Evolutionary conservation across 2,113 vertebrate genomes (phyloP), one percentile per base, ranked within the genome.

Genomic region (Lepidothrix coronata): DNA sequence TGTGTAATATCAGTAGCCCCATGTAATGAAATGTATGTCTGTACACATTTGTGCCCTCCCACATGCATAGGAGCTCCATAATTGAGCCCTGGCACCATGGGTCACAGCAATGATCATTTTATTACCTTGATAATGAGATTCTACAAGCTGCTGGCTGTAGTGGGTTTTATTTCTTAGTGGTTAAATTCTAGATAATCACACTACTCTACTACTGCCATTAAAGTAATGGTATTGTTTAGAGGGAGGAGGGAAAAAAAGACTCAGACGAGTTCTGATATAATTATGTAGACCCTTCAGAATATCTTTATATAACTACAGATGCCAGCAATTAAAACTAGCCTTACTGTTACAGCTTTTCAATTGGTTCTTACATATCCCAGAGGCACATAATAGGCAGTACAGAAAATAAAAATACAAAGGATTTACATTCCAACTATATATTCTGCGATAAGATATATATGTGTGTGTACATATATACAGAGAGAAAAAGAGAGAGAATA

Each of bases 361-460:
- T 86, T 78, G 55, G 65, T 35, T 96, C 63, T 95, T 83, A 89
- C 63, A 81, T 76, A 93, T 95, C 23, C 27, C 46, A 93, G 95
- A 97, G 96, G 93, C 95, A 97, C 90, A 72, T 31, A 84, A 67
- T 86, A 94, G 85, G 91, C 67, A 97, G 79, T 91, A 86, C 74
- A 95, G 88, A 93, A 96, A 95, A 96, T 93, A 95, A 94, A 94
- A 91, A 96, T 94, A 95, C 59, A 95, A 87, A 92, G 72, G 79
- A 59, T 92, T 95, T 95, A 93, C 81, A 91, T 83, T 94, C 49
- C 54, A 72, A 71, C 31, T 81, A 33, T 75, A 88, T 88, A 85
- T 93, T 91, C 87, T 92, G 67, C 77, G 65, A 30, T 89, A 89
- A 93, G 77, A 83, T 85, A 85, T 74, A 31, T 46, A 5, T 85